Evolutionary conservation across 2,888 invertebrate genomes (phyloP), one percentile per base, ranked within the genome.

Genomic region (Cephus spinipes): DNA sequence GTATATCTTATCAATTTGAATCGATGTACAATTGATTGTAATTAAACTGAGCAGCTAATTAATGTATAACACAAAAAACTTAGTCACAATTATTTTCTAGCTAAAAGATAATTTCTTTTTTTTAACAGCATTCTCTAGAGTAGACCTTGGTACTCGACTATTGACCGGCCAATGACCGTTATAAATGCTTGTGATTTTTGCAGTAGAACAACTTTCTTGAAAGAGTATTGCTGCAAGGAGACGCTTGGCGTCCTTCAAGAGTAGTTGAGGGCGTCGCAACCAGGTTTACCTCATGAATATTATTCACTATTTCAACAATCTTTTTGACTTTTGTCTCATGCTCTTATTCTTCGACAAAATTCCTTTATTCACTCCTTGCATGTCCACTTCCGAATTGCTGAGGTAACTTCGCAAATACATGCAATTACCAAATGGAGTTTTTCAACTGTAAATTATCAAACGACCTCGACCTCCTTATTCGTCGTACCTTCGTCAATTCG

Each of bases 401-500:
- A 23, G 23, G 23, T 23, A 23, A 55, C 23, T 23, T 23, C 15
- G 55, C 23, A 55, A 55, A 55, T 55, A 23, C 55, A 9, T 55
- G 23, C 23, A 55, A 55, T 55, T 55, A 55, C 23, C 55, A 55
- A 55, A 55, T 23, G 23, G 55, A 55, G 2, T 55, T 23, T 55
- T 55, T 55, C 23, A 15, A 23, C 1, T 23, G 23, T 23, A 23
- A 15, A 23, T 55, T 23, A 55, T 55, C 81, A 79, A 40, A 78
- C 82, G 87, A 84, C 88, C 88, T 87, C 87, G 88, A 88, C 88
- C 87, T 79, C 83, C 77, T 88, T 88, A 81, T 81, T 85, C 68
- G 11, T 76, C 1, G 55, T 55, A 55, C 9, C 23, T 69, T 69
- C 30, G 35, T 55, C 9, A 9, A 55, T 55, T 77, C 78, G 75